A percentile compares a stretch with the other conserved stretches of the same genome.
Evolutionary conservation across 2,888 invertebrate species (phyloP).

Genomic region (Teinopalpus imperialis): DNA sequence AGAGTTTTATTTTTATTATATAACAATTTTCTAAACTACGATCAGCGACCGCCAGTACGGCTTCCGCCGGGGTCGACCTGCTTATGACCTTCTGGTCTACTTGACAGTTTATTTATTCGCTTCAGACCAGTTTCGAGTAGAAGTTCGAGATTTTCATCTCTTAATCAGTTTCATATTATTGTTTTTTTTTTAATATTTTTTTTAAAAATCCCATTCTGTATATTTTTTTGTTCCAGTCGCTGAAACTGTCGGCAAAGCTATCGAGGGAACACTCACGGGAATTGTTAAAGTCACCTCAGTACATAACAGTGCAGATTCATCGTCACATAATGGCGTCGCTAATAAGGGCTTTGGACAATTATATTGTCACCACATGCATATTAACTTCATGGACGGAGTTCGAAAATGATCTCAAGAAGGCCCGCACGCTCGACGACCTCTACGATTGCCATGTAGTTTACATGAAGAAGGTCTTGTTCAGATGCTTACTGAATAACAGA

Average conservation of each 20-base stretch:
- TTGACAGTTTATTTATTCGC: no score
- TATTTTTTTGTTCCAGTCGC: conserved; percentile 57
- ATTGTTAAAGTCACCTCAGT: conserved; percentile 84
- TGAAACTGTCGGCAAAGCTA: conserved; percentile 83
- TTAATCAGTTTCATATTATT: no score
- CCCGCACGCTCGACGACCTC: conserved; percentile 86
- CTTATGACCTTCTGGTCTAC: no score
- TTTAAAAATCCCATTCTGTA: no score
- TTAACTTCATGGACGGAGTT: conserved; percentile 89
- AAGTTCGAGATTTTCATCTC: no score
- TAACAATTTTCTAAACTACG: no score
- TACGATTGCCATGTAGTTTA: conserved; percentile 88
- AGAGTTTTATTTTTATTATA: no score
- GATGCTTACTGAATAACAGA: conserved; percentile 87
- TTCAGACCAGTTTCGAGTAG: no score
- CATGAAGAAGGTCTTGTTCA: conserved; percentile 87
- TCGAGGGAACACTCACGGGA: conserved; percentile 63
- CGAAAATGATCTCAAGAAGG: conserved; percentile 84
- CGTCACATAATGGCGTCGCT: conserved; percentile 90
- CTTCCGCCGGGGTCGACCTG: no score
- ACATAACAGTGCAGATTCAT: conserved; percentile 86
- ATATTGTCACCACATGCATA: conserved; percentile 88
- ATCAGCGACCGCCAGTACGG: no score
- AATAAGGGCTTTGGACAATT: conserved; percentile 88
- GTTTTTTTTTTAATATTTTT: no score